Percentiles rank a stretch among this genome's conserved stretches.
phyloP scores from a whole-genome alignment of 2,888 invertebrate species.

The Lymantria monacha region DNA sequence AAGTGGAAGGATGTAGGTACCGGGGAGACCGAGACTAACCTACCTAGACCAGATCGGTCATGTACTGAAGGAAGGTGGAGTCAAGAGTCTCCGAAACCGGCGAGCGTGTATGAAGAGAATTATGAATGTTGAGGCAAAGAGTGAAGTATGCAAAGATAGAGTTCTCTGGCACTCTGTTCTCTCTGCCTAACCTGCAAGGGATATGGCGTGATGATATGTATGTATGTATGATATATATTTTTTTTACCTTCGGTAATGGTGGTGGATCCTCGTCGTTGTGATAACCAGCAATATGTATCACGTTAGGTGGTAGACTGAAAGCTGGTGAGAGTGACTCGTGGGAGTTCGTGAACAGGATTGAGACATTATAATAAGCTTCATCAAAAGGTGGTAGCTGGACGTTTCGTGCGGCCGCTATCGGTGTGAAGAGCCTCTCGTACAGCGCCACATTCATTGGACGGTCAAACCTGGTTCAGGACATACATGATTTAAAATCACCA shows the following conservation, averaged over 20 bases:
- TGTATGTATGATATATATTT: too few species aligned
- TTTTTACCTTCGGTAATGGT: constrained; percentile 52
- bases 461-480: constrained; percentile 31
- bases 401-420: constrained; percentile 44
- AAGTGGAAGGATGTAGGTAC: too few species aligned
- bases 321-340: constrained; percentile 48
- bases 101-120: too few species aligned
- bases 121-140: too few species aligned
- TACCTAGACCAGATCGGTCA: too few species aligned
- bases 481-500: not conserved
- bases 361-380: constrained; percentile 42
- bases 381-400: constrained; percentile 39
- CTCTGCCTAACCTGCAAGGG: too few species aligned
- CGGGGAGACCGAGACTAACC: too few species aligned
- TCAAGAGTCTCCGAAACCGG: too few species aligned
- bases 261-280: constrained; percentile 48
- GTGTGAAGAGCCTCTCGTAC: constrained; percentile 39
- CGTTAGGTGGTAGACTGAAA: constrained; percentile 49
- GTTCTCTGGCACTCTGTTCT: too few species aligned
- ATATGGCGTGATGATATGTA: too few species aligned
- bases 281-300: constrained; percentile 54
- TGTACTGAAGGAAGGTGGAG: too few species aligned
- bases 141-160: too few species aligned
- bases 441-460: constrained; percentile 7
- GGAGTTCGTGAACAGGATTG: constrained; percentile 50